Base-by-base conservation (phyloP, 2,888 invertebrate species). In the Yponomeuta malinellus region DNA sequence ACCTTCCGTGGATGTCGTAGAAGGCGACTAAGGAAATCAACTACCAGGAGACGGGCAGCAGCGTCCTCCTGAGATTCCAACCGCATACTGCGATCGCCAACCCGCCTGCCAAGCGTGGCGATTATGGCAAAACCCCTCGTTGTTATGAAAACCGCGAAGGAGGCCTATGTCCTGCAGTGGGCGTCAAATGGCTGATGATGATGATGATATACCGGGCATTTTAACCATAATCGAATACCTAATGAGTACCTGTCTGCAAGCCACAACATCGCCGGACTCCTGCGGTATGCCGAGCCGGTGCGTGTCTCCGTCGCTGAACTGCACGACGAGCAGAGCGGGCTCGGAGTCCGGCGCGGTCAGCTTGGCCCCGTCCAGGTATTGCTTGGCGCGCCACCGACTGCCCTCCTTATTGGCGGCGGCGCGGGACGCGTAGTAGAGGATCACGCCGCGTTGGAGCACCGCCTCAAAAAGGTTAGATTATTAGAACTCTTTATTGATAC, bases 391-490 rank as follows among this genome's bases (percentile, higher is more conserved):
- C 76, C 93, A 89, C 4, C 93, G 92, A 0, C 92, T 90, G 1
- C 90, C 88, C 2, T 78, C 93, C 2, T 93, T 90, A 1, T 93
- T 93, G 3, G 95, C 95, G 78, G 95, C 95, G 0, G 94, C 95
- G 31, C 95, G 89, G 0, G 87, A 92, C 63, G 88, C 88, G 84
- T 93, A 94, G 86, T 94, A 94, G 0, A 94, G 92, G 0, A 95
- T 82, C 2, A 95, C 95, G 2, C 95, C 95, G 73, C 95, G 91
- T 75, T 95, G 95, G 0, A 95, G 80, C 0, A 95, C 94, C 52
- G 93, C 94, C 94, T 94, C 76, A 0, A n/a, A 59, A 59, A 59
- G 43, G 15, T 59, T 2, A 23, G 23, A 23, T 23, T 23, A 23
- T 23, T 0, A 23, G 23, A 23, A 23, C 23, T 23, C 23, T 23